Base-by-base conservation (phyloP, 2,888 invertebrate species). In the Notocelia uddmanniana region DNA sequence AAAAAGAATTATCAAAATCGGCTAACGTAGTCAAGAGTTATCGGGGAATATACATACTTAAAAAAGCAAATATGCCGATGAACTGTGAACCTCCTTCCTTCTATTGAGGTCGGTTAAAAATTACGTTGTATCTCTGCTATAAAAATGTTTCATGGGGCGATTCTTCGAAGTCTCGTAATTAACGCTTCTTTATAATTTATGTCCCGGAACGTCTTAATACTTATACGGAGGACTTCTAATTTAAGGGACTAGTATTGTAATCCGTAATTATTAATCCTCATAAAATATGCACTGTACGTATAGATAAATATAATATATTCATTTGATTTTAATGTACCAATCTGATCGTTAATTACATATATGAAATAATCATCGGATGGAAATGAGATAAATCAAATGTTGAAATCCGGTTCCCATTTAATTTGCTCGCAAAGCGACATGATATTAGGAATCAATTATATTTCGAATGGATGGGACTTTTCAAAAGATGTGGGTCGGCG, bases 151-250 rank as follows among this genome's bases (percentile, higher is more conserved):
- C 48, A 34, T 62, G 52, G 15, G 37, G 48, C 55, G 26, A 55
- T 48, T 34, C 18, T 34, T 89, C 88, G 85, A 88, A 89, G 85
- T 85, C 83, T 81, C 88, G 89, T 92, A 90, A 90, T 91, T 88
- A 92, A 92, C 89, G 89, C 85, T 77, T 26, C 45, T 26, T 69
- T 62, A 63, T 55, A 63, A 63, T 69, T 48, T n/a, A 62, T 62
- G 21, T 34, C 48, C 48, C 48, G 55, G 31, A 10, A 63, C 57
- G 62, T 57, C 63, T 55, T 69, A 63, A 63, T 69, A 69, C 57
- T 63, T 66, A 52, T 69, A 57, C 57, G 18, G 15, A 31, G 45
- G 34, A 69, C 48, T 63, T 62, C 62, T 63, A 69, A 69, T 69
- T 31, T 62, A 60, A 60, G 23, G 52, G 15, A 54, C 34, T 37